A percentile compares a stretch with the other conserved stretches of the same genome.
phyloP scores from a whole-genome alignment of 2,888 invertebrate species.

The Anagyrus pseudococci region DNA sequence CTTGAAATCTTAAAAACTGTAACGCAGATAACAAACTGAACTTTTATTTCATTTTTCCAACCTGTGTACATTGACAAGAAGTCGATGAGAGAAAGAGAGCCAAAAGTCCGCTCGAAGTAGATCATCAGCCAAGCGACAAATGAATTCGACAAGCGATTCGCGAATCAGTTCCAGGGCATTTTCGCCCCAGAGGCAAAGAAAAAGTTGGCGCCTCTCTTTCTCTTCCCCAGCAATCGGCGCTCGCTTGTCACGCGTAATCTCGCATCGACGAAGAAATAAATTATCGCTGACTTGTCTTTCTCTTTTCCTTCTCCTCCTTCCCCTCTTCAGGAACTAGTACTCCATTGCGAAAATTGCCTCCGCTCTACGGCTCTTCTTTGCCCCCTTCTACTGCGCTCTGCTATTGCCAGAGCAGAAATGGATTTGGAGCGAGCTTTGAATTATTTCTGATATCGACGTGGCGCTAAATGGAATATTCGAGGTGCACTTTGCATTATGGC shows the following conservation, averaged over 20 bases:
- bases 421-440: conserved; percentile 3
- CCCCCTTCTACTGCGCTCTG: not conserved
- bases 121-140: conserved; percentile 40
- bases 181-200: not conserved
- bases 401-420: conserved; percentile 3
- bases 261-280: conserved; percentile 31
- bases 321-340: not conserved
- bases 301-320: not conserved
- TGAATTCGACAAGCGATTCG: conserved; percentile 50
- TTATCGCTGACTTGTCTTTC: conserved; percentile 24
- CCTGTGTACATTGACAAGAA: no score
- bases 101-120: not conserved
- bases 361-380: conserved; percentile 14
- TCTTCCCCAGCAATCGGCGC: not conserved
- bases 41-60: no score
- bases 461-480: not conserved
- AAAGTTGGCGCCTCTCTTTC: not conserved
- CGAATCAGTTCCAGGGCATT: conserved; percentile 47
- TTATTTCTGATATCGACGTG: not conserved
- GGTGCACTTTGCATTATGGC: conserved; percentile 1
- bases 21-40: no score
- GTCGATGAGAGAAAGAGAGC: not conserved
- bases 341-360: conserved; percentile 24
- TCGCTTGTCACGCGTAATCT: conserved; percentile 34
- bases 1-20: no score